A percentile compares a stretch with the other conserved stretches of the same genome.
Conservation (phyloP, 53 echinoderm and acorn worm genomes). For the Henricia sp. region DNA sequence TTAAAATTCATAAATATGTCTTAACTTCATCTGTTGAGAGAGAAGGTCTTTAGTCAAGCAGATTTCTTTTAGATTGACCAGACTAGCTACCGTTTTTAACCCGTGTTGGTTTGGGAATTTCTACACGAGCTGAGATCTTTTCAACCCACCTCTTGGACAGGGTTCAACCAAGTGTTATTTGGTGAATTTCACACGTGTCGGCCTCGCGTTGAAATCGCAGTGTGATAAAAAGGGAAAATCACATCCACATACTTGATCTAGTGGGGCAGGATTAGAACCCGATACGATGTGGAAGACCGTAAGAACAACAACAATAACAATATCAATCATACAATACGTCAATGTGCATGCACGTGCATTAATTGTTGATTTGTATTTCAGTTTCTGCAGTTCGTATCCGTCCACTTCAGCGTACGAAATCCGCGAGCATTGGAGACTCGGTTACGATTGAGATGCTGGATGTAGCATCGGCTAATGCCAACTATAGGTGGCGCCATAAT, state of each 20-base stretch:
- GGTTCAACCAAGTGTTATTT: too few relatives aligned
- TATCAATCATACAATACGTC: not conserved
- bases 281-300: too few relatives aligned
- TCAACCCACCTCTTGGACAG: too few relatives aligned
- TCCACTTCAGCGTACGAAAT: not conserved
- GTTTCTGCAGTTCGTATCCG: not conserved
- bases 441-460: not conserved
- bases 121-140: not conserved
- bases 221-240: too few relatives aligned
- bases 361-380: not conserved
- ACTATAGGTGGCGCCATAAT: constrained; percentile 7
- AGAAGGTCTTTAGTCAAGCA: not conserved
- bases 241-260: too few relatives aligned
- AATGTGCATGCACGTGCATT: not conserved
- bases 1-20: not conserved
- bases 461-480: not conserved
- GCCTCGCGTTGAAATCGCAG: too few relatives aligned
- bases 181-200: too few relatives aligned
- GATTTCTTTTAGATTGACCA: not conserved
- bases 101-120: not conserved
- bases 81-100: not conserved
- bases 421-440: constrained; percentile 13
- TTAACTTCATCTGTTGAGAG: not conserved
- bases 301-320: not conserved
- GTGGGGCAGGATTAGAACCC: too few relatives aligned